Conservation (phyloP, 2,888 invertebrate genomes). For the Tenthredo livida region DNA sequence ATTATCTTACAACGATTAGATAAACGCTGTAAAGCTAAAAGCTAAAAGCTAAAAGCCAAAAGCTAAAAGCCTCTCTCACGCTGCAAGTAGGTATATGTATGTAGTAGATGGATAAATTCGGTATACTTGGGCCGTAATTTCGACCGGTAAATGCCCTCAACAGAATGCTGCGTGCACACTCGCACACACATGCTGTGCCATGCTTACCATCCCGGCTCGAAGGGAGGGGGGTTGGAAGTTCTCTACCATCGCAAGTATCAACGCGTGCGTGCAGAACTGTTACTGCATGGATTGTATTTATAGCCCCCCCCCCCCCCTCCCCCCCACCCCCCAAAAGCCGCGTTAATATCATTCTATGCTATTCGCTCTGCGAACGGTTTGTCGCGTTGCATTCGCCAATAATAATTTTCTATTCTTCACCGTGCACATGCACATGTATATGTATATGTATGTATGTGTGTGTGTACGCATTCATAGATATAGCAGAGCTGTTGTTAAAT, state of each 20-base stretch:
- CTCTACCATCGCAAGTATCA: background rate
- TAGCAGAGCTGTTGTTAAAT: no score
- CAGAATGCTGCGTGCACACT: slow-evolving; percentile 25
- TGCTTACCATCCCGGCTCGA: slow-evolving; percentile 9
- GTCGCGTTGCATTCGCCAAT: background rate
- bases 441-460: no score
- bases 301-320: no score
- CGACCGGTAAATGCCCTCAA: slow-evolving; percentile 45
- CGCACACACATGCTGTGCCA: background rate
- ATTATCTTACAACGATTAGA: slow-evolving; percentile 7
- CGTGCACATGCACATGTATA: no score
- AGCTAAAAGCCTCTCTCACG: background rate
- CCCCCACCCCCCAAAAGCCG: no score
- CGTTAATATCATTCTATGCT: slow-evolving; percentile 39
- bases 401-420: background rate
- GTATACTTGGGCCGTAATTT: slow-evolving; percentile 6
- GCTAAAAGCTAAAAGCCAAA: background rate
- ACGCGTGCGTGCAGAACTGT: background rate
- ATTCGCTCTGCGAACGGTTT: background rate
- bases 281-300: slow-evolving; percentile 28
- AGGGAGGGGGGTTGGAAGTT: background rate
- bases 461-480: no score
- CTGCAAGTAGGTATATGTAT: background rate
- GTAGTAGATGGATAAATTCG: slow-evolving; percentile 14
- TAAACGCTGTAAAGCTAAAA: slow-evolving; percentile 1